Evolutionary conservation across 1,140 invertebrate species (phyloP).

Genomic region (Orchestia grillus): DNA sequence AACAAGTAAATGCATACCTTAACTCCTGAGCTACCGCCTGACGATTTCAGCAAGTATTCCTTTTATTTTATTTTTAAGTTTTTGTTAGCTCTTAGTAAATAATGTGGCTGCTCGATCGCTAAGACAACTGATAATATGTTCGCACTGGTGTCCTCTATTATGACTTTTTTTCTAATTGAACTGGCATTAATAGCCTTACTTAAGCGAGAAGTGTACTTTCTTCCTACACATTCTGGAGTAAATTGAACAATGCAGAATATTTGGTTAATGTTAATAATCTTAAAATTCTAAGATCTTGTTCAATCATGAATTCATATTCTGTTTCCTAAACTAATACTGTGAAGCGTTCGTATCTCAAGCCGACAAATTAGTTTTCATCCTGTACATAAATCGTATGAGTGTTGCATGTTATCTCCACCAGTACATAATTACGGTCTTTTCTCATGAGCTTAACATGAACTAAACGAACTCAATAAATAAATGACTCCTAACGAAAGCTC

Average conservation of each 20-base stretch:
- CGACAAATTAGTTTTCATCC: neutral
- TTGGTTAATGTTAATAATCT: neutral
- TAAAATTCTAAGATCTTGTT: neutral
- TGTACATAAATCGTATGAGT: neutral
- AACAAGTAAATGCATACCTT: neutral
- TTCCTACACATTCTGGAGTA: neutral
- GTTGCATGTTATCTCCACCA: slow-evolving; percentile 2
- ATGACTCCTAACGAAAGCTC: neutral
- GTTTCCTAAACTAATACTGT: neutral
- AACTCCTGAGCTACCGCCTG: no score
- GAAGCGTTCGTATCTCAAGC: neutral
- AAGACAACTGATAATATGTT: neutral
- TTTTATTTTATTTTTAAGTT: neutral
- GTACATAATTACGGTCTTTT: neutral
- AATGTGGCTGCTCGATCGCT: neutral
- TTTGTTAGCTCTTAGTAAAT: neutral
- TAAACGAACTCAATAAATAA: neutral
- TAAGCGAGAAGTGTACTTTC: neutral
- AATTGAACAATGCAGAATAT: neutral
- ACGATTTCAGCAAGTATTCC: neutral
- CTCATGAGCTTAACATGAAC: neutral
- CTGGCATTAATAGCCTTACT: neutral
- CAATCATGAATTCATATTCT: neutral
- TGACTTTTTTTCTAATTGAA: neutral
- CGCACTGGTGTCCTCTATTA: neutral